Percentiles rank a stretch among this genome's conserved stretches.
Conservation (phyloP, 2,797 vertebrate species). For the Aselliscus stoliczkanus region DNA sequence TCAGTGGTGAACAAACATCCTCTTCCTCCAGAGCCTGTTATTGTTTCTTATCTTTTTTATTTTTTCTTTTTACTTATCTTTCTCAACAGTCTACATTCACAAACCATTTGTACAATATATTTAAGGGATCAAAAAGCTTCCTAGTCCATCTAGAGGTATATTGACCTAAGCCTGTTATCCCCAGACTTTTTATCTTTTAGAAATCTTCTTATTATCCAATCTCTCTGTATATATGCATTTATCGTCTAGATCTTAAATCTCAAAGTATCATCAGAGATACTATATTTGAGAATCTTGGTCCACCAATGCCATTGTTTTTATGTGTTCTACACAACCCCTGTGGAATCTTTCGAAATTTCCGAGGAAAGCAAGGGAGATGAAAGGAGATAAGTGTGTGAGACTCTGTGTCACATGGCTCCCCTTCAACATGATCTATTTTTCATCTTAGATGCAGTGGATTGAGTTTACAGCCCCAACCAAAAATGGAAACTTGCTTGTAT, state of each 20-base stretch:
- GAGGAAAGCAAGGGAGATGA: background rate
- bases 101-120: background rate
- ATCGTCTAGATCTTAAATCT: background rate
- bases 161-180: background rate
- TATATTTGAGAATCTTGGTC: background rate
- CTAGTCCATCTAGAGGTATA: background rate
- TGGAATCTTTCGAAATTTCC: background rate
- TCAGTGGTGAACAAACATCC: background rate
- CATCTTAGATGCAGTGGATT: background rate
- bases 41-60: background rate
- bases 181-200: background rate
- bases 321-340: background rate
- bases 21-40: background rate
- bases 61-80: background rate
- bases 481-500: background rate
- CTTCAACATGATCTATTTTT: background rate
- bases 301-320: background rate
- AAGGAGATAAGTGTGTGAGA: background rate
- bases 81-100: background rate
- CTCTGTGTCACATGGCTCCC: background rate
- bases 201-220: background rate
- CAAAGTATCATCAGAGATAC: background rate
- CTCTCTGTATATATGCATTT: background rate
- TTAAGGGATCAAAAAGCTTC: background rate
- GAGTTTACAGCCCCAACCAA: background rate